Evolutionary conservation across 1,140 invertebrate species (phyloP).

Genomic region (Lepidurus arcticus): DNA sequence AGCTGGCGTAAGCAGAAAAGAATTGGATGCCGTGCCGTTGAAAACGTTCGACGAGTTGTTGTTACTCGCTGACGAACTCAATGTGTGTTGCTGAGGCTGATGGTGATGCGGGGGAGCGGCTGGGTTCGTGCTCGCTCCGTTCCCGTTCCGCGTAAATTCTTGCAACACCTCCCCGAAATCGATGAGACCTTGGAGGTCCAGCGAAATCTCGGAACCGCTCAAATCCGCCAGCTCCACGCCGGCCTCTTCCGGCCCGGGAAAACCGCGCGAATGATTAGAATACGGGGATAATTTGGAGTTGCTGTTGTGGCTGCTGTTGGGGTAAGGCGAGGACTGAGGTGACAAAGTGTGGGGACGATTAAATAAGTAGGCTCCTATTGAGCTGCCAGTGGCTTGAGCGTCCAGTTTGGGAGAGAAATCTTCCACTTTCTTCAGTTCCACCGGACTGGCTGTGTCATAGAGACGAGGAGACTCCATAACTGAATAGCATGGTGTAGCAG

Average conservation of each 20-base stretch:
- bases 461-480: slow-evolving; percentile 21
- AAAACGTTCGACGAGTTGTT: slow-evolving; percentile 28
- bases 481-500: slow-evolving; percentile 7
- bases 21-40: slow-evolving; percentile 34
- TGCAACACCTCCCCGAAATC: slow-evolving; percentile 73
- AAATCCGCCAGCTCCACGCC: slow-evolving; percentile 70
- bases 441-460: slow-evolving; percentile 12
- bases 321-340: slow-evolving; percentile 39
- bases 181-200: slow-evolving; percentile 80
- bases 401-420: not conserved
- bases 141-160: slow-evolving; percentile 60
- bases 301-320: slow-evolving; percentile 40
- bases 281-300: slow-evolving; percentile 16
- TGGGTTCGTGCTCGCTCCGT: slow-evolving; percentile 48
- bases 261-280: slow-evolving; percentile 15
- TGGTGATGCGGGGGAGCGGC: slow-evolving; percentile 40
- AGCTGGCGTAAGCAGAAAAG: slow-evolving; percentile 51
- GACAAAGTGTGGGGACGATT: not conserved
- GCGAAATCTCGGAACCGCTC: slow-evolving; percentile 78
- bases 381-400: not conserved
- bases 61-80: slow-evolving; percentile 32
- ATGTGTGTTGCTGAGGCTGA: slow-evolving; percentile 35
- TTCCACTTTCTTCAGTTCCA: slow-evolving; percentile 11
- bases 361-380: not conserved
- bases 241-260: slow-evolving; percentile 25